Evolutionary conservation across 2,888 invertebrate species (phyloP).

Genomic region (Mantis religiosa): DNA sequence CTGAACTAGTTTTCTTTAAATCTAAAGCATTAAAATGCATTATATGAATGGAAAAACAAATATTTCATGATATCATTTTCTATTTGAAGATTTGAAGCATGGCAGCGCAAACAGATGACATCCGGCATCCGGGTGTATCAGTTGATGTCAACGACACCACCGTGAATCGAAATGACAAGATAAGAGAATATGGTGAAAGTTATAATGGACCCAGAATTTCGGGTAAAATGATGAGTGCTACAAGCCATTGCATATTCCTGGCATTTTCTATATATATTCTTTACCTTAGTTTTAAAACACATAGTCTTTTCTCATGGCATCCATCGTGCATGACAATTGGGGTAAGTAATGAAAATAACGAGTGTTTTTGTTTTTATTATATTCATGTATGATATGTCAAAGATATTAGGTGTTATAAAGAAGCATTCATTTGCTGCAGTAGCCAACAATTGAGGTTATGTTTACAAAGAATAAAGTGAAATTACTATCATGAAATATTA

Average conservation of each 20-base stretch:
- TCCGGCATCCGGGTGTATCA: neutral
- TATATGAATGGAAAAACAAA: neutral
- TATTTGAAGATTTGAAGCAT: neutral
- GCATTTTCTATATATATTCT: conserved; percentile 18
- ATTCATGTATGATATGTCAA: too few relatives aligned
- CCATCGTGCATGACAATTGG: conserved; percentile 27
- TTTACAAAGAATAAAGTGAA: neutral
- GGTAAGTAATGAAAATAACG: conserved; percentile 15
- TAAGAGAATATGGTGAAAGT: neutral
- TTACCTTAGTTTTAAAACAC: conserved; percentile 17
- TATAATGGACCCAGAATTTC: neutral
- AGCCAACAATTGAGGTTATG: neutral
- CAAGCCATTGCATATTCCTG: conserved; percentile 18
- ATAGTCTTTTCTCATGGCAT: conserved; percentile 26
- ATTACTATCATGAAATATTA: neutral
- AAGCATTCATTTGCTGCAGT: neutral
- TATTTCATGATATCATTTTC: neutral
- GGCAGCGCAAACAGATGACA: neutral
- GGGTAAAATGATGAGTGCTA: conserved; percentile 18
- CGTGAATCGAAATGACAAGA: neutral
- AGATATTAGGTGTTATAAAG: too few relatives aligned
- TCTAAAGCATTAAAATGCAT: too few relatives aligned
- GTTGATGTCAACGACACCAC: neutral
- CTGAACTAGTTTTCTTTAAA: too few relatives aligned
- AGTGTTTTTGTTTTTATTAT: too few relatives aligned